Conservation (phyloP, 2,888 invertebrate species). For the Acanthoscelides obtectus region DNA sequence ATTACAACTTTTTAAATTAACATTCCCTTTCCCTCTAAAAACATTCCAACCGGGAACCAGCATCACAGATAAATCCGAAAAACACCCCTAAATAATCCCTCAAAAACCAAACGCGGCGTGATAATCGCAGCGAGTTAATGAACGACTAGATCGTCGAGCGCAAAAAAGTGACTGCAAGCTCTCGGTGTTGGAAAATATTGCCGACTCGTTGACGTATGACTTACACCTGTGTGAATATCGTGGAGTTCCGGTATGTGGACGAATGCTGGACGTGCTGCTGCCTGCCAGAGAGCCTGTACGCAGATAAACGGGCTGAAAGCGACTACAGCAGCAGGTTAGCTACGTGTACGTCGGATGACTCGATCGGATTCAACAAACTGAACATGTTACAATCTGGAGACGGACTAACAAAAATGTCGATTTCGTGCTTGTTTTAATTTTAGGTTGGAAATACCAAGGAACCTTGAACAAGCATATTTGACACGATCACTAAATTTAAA, state of each 20-base stretch:
- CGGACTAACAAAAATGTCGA: too few relatives aligned
- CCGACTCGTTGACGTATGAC: slow-evolving; percentile 31
- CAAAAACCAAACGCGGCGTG: not conserved
- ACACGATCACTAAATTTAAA: too few relatives aligned
- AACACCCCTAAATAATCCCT: not conserved
- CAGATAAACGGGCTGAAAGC: not conserved
- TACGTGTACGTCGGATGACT: not conserved
- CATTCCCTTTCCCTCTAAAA: not conserved
- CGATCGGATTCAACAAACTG: not conserved
- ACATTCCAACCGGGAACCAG: not conserved
- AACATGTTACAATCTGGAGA: too few relatives aligned
- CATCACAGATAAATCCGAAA: not conserved
- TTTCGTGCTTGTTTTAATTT: too few relatives aligned
- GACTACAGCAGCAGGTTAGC: not conserved
- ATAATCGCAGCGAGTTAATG: not conserved
- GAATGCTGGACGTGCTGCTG: not conserved
- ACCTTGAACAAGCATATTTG: too few relatives aligned
- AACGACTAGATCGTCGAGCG: not conserved
- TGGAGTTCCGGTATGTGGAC: slow-evolving; percentile 34
- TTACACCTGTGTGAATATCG: slow-evolving; percentile 41
- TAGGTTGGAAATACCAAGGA: too few relatives aligned
- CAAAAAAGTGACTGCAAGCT: not conserved
- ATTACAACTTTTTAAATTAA: too few relatives aligned
- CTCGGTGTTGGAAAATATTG: slow-evolving; percentile 15
- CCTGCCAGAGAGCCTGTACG: not conserved